Evolutionary conservation across 2,797 vertebrate genomes (phyloP), one percentile per base, ranked within the genome.

Genomic region (Lutjanus campechanus): DNA sequence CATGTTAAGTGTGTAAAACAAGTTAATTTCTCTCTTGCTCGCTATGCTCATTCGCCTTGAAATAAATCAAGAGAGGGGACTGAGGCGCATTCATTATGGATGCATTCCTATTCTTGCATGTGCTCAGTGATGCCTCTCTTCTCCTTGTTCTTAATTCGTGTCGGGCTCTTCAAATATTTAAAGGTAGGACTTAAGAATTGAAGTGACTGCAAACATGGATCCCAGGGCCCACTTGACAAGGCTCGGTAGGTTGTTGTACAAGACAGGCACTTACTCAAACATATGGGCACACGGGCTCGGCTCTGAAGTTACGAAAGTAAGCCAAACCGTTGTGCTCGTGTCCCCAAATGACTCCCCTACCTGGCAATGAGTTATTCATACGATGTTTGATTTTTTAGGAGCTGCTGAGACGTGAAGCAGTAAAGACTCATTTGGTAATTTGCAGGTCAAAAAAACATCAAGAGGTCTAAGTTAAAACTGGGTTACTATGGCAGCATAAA

Each of bases 81-180:
- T 8, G 58, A 77, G 62, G 64, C 1, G 29, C 85, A 83, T 84
- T 81, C 54, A 90, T 90, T 80, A 83, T 85, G 72, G 69, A 91
- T 87, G 82, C 60, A 20, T 56, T 80, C 76, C 76, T 69, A 71
- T 81, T 89, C 72, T 74, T 83, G 51, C 83, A 74, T 56, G 74
- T 75, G 66, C 55, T 47, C 73, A 10, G 64, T 20, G 54, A 69
- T 11, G 74, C 74, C 74, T 59, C 79, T 76, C 74, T 12, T 59
- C 82, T 73, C 58, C 79, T 86, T 72, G 71, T 70, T 90, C 88
- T 72, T 82, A 84, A 88, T 86, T 88, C 22, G 46, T 67, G 82
- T 79, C 85, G 78, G 76, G 55, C 82, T 92, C 80, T 85, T 93
- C 76, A 91, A 93, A 91, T 91, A 92, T 93, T 93, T 88, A 91